A percentile compares a stretch with the other conserved stretches of the same genome.
These are phyloP conservation scores for Diorhabda sublineata DNA, from an alignment of 1,140 invertebrate species.

Conservation along the genomic window DNA sequence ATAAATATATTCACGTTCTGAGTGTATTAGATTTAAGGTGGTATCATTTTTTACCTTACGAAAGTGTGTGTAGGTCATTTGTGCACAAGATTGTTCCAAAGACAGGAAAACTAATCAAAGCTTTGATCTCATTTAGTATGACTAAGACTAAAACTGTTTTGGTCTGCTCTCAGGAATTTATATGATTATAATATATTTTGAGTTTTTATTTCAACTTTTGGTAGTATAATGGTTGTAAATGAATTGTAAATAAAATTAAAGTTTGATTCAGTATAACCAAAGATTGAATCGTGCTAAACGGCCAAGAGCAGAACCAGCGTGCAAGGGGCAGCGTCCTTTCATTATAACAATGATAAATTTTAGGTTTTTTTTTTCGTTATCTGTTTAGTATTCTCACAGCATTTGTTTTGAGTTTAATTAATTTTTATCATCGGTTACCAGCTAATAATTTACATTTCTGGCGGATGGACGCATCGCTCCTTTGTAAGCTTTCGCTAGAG, in stretches of 20 bases:
- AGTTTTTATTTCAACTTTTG: conserved; percentile 4
- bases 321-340: conserved; percentile 29
- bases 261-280: conserved; percentile 44
- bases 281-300: conserved; percentile 41
- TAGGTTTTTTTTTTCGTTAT: no score
- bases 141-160: conserved; percentile 18
- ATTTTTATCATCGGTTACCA: no score
- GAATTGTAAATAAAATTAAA: conserved; percentile 33
- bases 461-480: conserved; percentile 32
- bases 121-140: conserved; percentile 46
- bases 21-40: conserved; percentile 24
- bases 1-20: conserved; percentile 30
- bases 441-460: not conserved
- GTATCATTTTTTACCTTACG: conserved; percentile 10
- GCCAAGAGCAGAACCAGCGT: conserved; percentile 20
- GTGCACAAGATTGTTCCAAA: conserved; percentile 40
- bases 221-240: conserved; percentile 20
- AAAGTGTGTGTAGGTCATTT: conserved; percentile 36
- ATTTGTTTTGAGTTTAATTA: no score
- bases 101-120: conserved; percentile 44
- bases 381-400: no score
- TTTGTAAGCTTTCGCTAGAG: conserved; percentile 42
- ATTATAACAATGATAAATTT: conserved; percentile 18
- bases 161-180: conserved; percentile 45
- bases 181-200: conserved; percentile 27